Evolutionary conservation across 2,888 invertebrate species (phyloP).

Genomic region (Lithophane ornitopus): DNA sequence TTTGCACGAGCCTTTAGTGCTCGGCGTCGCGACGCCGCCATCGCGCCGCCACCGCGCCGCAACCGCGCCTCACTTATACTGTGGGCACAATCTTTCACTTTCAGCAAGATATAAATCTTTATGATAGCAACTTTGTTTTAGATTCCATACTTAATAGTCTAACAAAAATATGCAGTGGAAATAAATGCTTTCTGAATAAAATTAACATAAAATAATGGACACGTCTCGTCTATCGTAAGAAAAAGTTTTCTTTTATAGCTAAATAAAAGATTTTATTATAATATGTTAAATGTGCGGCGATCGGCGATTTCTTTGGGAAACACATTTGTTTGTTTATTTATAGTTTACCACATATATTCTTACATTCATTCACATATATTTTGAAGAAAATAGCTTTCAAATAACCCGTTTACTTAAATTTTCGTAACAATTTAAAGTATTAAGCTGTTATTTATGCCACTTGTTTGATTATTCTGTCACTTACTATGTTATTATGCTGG

Average conservation of each 20-base stretch:
- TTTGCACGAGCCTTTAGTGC: too few relatives aligned
- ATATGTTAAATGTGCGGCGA: slow-evolving; percentile 21
- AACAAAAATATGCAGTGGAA: slow-evolving; percentile 34
- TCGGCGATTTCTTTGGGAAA: slow-evolving; percentile 21
- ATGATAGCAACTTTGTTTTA: slow-evolving; percentile 17
- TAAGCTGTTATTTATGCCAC: slow-evolving; percentile 5
- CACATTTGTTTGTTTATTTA: slow-evolving; percentile 48
- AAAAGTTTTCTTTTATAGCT: slow-evolving; percentile 48
- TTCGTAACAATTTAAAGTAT: slow-evolving; percentile 2
- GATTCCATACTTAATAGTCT: slow-evolving; percentile 15
- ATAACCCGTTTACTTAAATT: slow-evolving; percentile 33
- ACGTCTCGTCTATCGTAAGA: slow-evolving; percentile 3
- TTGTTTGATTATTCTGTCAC: slow-evolving; percentile 22
- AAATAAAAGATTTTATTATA: slow-evolving; percentile 50
- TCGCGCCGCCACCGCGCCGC: too few relatives aligned
- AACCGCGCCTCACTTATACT: too few relatives aligned
- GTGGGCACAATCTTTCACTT: slow-evolving; percentile 4
- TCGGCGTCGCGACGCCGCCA: too few relatives aligned
- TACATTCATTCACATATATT: background rate
- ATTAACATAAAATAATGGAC: slow-evolving; percentile 48
- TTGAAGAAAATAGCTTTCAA: slow-evolving; percentile 20
- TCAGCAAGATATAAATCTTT: slow-evolving; percentile 41
- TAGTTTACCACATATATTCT: background rate
- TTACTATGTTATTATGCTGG: slow-evolving; percentile 7
- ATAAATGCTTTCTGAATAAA: slow-evolving; percentile 50